A percentile compares a stretch with the other conserved stretches of the same genome.
These are phyloP conservation scores for Cyprinus carpio DNA, from an alignment of 2,113 vertebrate species.

Conservation along the genomic window DNA sequence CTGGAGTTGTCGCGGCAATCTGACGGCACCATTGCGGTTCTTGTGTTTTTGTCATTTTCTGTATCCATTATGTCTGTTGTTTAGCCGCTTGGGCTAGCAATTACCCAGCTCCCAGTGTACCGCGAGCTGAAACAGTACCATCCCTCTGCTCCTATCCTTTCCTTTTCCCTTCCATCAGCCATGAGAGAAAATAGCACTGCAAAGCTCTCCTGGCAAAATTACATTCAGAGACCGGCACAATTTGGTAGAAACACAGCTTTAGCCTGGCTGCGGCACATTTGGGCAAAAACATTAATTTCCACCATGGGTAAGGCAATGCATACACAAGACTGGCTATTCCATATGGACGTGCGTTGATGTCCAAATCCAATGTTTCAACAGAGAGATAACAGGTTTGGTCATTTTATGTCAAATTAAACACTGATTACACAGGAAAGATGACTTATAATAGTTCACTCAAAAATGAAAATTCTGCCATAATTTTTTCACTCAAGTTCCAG, in stretches of 20 bases:
- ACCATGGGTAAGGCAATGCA: background rate
- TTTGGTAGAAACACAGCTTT: constrained; percentile 12
- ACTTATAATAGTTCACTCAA: too few species aligned
- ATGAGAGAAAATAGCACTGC: constrained; percentile 35
- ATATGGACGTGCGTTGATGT: background rate
- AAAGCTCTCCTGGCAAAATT: constrained; percentile 44
- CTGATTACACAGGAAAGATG: too few species aligned
- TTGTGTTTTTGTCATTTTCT: constrained; percentile 33
- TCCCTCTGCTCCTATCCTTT: constrained; percentile 13
- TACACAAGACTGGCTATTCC: background rate
- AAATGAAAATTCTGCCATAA: too few species aligned
- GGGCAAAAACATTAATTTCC: background rate
- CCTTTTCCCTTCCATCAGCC: constrained; percentile 23
- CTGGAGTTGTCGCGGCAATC: constrained; percentile 25
- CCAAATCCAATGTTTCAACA: background rate
- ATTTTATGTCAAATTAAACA: background rate
- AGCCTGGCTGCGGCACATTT: background rate
- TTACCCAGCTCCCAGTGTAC: constrained; percentile 36
- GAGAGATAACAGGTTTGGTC: background rate
- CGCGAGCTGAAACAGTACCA: constrained; percentile 7
- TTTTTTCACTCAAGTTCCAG: background rate
- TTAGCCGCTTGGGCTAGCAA: constrained; percentile 39
- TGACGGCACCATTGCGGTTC: background rate
- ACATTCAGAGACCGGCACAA: constrained; percentile 17
- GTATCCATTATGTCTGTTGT: constrained; percentile 32